Conservation (phyloP, 2,888 invertebrate genomes). For the Meiosimyza platycephala region DNA sequence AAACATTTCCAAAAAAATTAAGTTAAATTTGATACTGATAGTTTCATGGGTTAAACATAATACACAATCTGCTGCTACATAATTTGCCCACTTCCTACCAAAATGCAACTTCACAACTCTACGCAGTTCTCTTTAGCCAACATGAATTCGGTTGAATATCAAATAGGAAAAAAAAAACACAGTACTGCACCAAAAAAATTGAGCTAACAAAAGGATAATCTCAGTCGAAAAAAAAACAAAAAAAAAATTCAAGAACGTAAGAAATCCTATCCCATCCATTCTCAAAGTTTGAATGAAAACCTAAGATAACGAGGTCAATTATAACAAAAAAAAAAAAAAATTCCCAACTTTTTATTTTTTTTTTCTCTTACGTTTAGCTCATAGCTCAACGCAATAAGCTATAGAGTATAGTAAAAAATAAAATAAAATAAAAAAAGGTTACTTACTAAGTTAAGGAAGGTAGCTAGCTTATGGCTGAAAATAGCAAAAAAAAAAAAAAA, state of each 20-base stretch:
- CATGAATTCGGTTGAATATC: background rate
- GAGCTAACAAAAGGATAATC: slow-evolving; percentile 23
- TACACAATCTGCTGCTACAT: background rate
- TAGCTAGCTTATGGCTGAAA: too few relatives aligned
- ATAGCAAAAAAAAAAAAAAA: background rate
- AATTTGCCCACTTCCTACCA: background rate
- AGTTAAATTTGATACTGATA: too few relatives aligned
- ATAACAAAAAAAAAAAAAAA: background rate
- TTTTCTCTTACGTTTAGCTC: background rate
- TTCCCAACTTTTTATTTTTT: background rate
- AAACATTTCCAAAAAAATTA: too few relatives aligned
- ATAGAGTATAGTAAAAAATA: too few relatives aligned
- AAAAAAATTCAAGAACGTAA: slow-evolving; percentile 8
- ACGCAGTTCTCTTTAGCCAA: background rate
- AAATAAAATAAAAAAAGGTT: too few relatives aligned
- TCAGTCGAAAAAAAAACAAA: background rate
- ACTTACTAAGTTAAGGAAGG: background rate
- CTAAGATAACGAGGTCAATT: slow-evolving; percentile 28
- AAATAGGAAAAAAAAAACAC: background rate
- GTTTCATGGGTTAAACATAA: too few relatives aligned
- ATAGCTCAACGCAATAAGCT: too few relatives aligned
- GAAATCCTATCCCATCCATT: background rate
- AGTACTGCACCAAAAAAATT: background rate
- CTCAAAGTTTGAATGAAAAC: slow-evolving; percentile 7
- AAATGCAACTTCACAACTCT: background rate